phyloP scores from a whole-genome alignment of 2,797 vertebrate species.

The Loriculus beryllinus region DNA sequence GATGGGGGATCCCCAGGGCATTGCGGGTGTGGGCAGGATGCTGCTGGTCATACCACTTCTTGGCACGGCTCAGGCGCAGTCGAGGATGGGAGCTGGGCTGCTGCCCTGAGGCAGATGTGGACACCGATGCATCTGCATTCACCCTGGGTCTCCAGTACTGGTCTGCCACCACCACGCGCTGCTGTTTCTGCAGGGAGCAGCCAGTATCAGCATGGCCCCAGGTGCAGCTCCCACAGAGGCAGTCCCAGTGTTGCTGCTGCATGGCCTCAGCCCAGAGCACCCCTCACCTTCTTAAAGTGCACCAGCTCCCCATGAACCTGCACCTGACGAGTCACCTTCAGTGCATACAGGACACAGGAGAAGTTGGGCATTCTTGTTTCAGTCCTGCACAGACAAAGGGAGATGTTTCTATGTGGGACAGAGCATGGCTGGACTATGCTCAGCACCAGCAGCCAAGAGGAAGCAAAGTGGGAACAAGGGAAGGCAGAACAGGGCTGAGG shows the following conservation, averaged over 20 bases:
- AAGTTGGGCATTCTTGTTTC: conserved; percentile 75
- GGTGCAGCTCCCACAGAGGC: background rate
- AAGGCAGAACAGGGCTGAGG: background rate
- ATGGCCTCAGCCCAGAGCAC: fast-evolving
- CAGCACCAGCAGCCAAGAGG: background rate
- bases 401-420: background rate
- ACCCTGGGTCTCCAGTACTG: conserved; percentile 23
- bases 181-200: background rate
- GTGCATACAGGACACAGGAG: conserved; percentile 73
- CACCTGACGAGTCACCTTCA: conserved; percentile 58
- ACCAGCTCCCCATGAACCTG: conserved; percentile 50
- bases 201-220: fast-evolving
- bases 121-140: fast-evolving
- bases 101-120: background rate
- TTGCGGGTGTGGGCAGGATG: background rate
- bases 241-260: background rate
- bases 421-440: background rate
- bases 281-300: conserved; percentile 72
- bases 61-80: background rate
- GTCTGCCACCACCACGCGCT: conserved; percentile 6
- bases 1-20: fast-evolving
- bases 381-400: conserved; percentile 66
- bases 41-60: background rate
- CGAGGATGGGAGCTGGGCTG: background rate
- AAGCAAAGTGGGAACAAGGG: fast-evolving